Evolutionary conservation across 2,113 vertebrate species (phyloP).

Genomic region (Puntigrus tetrazona): DNA sequence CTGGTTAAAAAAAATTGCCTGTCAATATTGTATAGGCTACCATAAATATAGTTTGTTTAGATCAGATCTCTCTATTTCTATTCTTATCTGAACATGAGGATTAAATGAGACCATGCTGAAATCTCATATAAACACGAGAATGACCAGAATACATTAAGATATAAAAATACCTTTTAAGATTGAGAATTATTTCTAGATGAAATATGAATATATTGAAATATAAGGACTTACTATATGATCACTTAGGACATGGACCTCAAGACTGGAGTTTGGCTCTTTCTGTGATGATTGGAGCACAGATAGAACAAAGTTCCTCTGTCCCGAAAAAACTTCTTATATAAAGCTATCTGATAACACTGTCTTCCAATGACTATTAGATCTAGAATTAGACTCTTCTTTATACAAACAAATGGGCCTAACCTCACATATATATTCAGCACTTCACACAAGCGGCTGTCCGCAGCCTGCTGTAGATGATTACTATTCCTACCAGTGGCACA

Average conservation of each 20-base stretch:
- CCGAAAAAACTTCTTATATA: background rate
- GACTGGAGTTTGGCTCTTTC: conserved; percentile 51
- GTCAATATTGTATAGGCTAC: no score
- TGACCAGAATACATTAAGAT: background rate
- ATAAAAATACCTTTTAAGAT: background rate
- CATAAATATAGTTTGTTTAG: no score
- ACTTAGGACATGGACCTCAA: no score
- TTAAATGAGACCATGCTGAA: background rate
- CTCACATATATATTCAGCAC: conserved; percentile 20
- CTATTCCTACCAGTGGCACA: conserved; percentile 53
- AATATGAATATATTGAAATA: no score
- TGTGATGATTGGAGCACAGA: conserved; percentile 65
- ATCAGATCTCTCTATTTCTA: no score
- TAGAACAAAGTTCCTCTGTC: conserved; percentile 43
- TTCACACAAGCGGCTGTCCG: conserved; percentile 32
- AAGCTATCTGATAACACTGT: conserved; percentile 15
- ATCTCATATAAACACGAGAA: background rate
- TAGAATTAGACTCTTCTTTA: background rate
- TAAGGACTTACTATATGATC: no score
- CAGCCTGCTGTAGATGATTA: conserved; percentile 42
- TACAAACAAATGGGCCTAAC: background rate
- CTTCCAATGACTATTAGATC: background rate
- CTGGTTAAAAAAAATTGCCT: no score
- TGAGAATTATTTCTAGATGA: background rate
- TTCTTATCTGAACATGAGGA: no score